Evolutionary conservation across 2,113 vertebrate species (phyloP), one percentile per base, ranked within the genome.

Genomic region (Mandrillus leucophaeus): DNA sequence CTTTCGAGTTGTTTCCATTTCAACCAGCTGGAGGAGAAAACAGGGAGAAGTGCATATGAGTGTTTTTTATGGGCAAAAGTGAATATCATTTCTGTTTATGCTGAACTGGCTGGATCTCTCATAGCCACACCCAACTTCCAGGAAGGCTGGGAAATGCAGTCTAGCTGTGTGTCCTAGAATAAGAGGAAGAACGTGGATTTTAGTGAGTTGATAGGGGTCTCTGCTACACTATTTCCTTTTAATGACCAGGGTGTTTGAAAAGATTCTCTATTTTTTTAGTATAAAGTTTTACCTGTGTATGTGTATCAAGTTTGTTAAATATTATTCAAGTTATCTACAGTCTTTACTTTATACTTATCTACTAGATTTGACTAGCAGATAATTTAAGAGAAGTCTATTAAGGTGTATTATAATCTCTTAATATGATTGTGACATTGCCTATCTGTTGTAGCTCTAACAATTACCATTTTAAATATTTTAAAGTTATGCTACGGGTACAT

Each of bases 291-390:
- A 43, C 8, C 9, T 32, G 16, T 85, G 4, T 55, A 18, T 16
- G 8, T 50, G 2, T 88, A 40, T 80, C 16, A 48, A 40, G 30
- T 82, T 75, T 78, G 35, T 75, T 82, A 40, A 59, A 89, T 92
- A 64, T 66, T 81, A 50, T 43, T 82, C 35, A 81, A 83, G 9
- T 75, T 5, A 17, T 66, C 30, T 57, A 5, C 87, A 64, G 23
- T 43, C 73, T 97, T 97, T 94, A 73, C 13, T 86, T 89, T 45
- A 79, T 55, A 76, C 78, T 90, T 82, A 57, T 90, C 17, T 83
- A 57, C 27, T n/a, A 32, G 50, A 90, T 35, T 86, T 92, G 27
- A 25, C 23, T 35, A 82, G 66, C 5, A 30, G 61, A 64, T 64
- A 64, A 89, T 90, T 16, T 86, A 38, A 82, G 40, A 64, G 20